Percentiles rank a stretch among this genome's conserved stretches.
phyloP scores from a whole-genome alignment of 1,140 invertebrate genomes.

The Rhizoglyphus robini region DNA sequence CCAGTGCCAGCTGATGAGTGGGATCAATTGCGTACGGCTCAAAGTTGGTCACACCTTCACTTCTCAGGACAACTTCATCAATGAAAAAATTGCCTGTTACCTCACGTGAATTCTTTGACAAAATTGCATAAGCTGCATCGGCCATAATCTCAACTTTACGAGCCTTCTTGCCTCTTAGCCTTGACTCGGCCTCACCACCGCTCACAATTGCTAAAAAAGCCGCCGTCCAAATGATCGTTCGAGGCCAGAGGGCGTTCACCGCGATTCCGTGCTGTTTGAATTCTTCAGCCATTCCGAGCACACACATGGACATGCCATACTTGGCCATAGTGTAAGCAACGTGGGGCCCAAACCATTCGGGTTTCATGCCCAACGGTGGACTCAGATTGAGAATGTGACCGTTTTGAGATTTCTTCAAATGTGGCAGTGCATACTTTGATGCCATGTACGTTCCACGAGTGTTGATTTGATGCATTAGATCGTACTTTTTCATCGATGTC shows the following conservation, averaged over 20 bases:
- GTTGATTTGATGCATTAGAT: slow-evolving; percentile 85
- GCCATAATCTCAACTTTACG: slow-evolving; percentile 85
- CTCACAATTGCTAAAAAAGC: slow-evolving; percentile 92
- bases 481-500: slow-evolving; percentile 90
- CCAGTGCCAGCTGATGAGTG: slow-evolving; percentile 58
- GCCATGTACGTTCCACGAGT: slow-evolving; percentile 79
- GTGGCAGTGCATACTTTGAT: slow-evolving; percentile 81
- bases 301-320: slow-evolving; percentile 98
- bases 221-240: slow-evolving; percentile 83
- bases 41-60: slow-evolving; percentile 67
- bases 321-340: slow-evolving; percentile 97
- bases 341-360: slow-evolving; percentile 81
- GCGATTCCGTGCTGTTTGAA: slow-evolving; percentile 69
- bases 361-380: slow-evolving; percentile 78
- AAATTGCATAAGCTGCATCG: slow-evolving; percentile 82
- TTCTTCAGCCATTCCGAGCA: slow-evolving; percentile 87
- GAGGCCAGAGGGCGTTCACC: slow-evolving; percentile 94
- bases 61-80: slow-evolving; percentile 75
- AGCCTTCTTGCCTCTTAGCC: slow-evolving; percentile 42
- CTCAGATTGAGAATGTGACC: slow-evolving; percentile 92
- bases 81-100: slow-evolving; percentile 83
- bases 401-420: slow-evolving; percentile 72
- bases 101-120: slow-evolving; percentile 57
- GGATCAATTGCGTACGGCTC: slow-evolving; percentile 69
- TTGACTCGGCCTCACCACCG: slow-evolving; percentile 45